Evolutionary conservation across 2,797 vertebrate genomes (phyloP).

Genomic region (Pantherophis alleghaniensis): DNA sequence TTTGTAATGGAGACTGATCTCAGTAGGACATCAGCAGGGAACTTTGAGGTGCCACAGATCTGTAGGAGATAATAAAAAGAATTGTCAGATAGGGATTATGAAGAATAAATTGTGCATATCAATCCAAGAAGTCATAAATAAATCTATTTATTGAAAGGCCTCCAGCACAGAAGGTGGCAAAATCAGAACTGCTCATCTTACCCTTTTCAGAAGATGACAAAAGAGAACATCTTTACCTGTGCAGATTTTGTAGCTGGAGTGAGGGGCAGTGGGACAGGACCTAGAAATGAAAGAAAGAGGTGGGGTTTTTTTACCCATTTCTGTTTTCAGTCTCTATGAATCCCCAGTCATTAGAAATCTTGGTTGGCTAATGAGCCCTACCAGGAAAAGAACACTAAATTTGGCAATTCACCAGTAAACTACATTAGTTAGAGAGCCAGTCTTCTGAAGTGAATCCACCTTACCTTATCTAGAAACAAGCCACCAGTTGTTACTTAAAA

Average conservation of each 20-base stretch:
- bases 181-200: background rate
- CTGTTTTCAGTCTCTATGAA: background rate
- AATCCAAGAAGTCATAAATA: background rate
- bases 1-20: background rate
- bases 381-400: background rate
- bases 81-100: background rate
- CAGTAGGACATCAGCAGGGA: background rate
- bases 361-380: background rate
- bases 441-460: background rate
- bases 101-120: background rate
- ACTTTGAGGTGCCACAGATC: background rate
- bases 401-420: background rate
- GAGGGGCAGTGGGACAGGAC: constrained; percentile 11
- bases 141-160: background rate
- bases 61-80: background rate
- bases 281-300: constrained; percentile 6
- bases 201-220: background rate
- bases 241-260: constrained; percentile 13
- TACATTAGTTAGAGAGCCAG: background rate
- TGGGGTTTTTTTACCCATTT: background rate
- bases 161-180: background rate
- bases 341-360: background rate
- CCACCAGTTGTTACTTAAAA: background rate
- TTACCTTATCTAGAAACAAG: background rate
- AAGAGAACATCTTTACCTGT: constrained; percentile 18